Evolutionary conservation across 2,113 vertebrate genomes (phyloP), one percentile per base, ranked within the genome.

Genomic region (Daubentonia madagascariensis): DNA sequence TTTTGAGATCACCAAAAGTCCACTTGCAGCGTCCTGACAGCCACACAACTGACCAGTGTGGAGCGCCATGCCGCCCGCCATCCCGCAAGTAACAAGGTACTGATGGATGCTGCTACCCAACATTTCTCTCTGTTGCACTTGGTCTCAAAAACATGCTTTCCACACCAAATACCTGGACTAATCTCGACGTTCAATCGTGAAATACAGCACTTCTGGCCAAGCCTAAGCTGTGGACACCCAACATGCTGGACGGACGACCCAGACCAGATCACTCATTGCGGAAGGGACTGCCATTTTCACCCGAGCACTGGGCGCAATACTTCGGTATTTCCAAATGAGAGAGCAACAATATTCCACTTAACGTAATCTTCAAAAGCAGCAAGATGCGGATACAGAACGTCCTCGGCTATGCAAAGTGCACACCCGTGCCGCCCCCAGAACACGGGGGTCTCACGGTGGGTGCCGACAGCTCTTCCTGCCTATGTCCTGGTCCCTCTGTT

Each of bases 1-100:
- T 9, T 30, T 3, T 37, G 13, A 85, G 73, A n/a, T 12, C 13
- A 32, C n/a, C n/a, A 45, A 25, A 67, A 50, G 37, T 8, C 54
- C 65, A 22, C 7, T 1, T 28, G 0, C 48, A 1, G 11, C 22
- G 4, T 28, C 50, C 11, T 17, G 28, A 57, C 10, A 30, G 28
- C 30, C 67, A 17, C 37, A 25, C 12, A 37, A 37, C n/a, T 37
- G 16, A 18, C 35, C 67, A 68, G 35, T 17, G 35, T 35, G 3
- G 1, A 1, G 67, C 1, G 35, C 35, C n/a, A n/a, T n/a, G n/a
- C n/a, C n/a, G n/a, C n/a, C n/a, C n/a, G n/a, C n/a, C n/a, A n/a
- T n/a, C n/a, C n/a, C n/a, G n/a, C n/a, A n/a, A n/a, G n/a, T n/a
- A n/a, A n/a, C n/a, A n/a, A n/a, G n/a, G n/a, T n/a, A n/a, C n/a